Evolutionary conservation across 92 coral and sea anemone genomes (phyloP).

Genomic region (Diadumene lineata): DNA sequence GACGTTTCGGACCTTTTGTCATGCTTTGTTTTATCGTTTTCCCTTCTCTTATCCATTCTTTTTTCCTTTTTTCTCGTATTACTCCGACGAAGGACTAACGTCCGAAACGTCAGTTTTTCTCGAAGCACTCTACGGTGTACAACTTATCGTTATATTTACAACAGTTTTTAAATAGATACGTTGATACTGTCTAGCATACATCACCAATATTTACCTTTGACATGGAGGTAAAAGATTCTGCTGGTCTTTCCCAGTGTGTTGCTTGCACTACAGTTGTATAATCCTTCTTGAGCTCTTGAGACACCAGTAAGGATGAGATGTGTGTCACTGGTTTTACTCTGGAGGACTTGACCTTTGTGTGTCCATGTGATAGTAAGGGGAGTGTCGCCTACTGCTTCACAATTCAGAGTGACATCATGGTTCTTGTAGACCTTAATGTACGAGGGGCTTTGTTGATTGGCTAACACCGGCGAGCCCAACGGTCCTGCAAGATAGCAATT

Average conservation of each 20-base stretch:
- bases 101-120: too few relatives aligned
- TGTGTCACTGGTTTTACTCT: conserved; percentile 32
- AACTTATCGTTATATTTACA: too few relatives aligned
- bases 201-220: conserved; percentile 4
- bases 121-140: too few relatives aligned
- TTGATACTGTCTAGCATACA: background rate
- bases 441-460: conserved; percentile 7
- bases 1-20: too few relatives aligned
- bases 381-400: conserved; percentile 38
- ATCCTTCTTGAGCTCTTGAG: conserved; percentile 7
- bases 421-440: conserved; percentile 29
- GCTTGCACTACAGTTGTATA: conserved; percentile 6
- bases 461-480: conserved; percentile 16
- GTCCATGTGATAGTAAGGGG: conserved; percentile 41
- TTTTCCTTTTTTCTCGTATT: background rate
- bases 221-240: conserved; percentile 6
- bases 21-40: too few relatives aligned
- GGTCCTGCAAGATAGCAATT: background rate
- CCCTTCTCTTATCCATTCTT: background rate
- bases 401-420: conserved; percentile 33
- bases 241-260: background rate
- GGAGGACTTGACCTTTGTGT: conserved; percentile 34
- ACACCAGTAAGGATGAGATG: conserved; percentile 23
- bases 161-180: background rate
- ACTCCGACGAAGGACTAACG: too few relatives aligned